Percentiles rank a stretch among this genome's conserved stretches.
phyloP scores from a whole-genome alignment of 1,140 invertebrate genomes.

The Anadara kagoshimensis region DNA sequence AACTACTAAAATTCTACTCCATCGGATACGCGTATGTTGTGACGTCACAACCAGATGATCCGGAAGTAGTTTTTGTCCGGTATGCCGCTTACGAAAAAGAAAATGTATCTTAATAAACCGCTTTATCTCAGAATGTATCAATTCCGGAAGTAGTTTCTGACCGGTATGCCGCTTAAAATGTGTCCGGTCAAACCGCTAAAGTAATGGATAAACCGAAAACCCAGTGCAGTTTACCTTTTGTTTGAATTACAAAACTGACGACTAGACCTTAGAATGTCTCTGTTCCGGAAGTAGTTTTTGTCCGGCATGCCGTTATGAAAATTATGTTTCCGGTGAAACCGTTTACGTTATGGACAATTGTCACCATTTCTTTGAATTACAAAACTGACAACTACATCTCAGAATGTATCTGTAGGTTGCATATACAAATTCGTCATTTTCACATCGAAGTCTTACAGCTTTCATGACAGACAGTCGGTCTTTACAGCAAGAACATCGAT shows the following conservation, averaged over 20 bases:
- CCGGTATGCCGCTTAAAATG: too few species aligned
- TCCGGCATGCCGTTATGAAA: too few species aligned
- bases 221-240: constrained; percentile 2
- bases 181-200: too few species aligned
- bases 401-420: constrained; percentile 57
- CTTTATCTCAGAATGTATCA: too few species aligned
- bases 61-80: too few species aligned
- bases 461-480: constrained; percentile 56
- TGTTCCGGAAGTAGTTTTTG: neutral
- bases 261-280: constrained; percentile 50
- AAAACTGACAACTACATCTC: constrained; percentile 43
- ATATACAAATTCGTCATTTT: constrained; percentile 38
- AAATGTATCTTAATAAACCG: too few species aligned
- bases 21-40: too few species aligned
- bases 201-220: neutral
- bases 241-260: constrained; percentile 34
- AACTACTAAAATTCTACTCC: too few species aligned
- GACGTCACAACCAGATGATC: too few species aligned
- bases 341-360: neutral
- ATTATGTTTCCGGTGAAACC: too few species aligned
- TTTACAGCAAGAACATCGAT: constrained; percentile 47
- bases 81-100: too few species aligned
- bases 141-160: too few species aligned
- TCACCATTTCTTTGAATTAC: constrained; percentile 17
- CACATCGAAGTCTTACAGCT: constrained; percentile 44